Evolutionary conservation across 2,888 invertebrate species (phyloP).

Genomic region (Drosophila acutilabella): DNA sequence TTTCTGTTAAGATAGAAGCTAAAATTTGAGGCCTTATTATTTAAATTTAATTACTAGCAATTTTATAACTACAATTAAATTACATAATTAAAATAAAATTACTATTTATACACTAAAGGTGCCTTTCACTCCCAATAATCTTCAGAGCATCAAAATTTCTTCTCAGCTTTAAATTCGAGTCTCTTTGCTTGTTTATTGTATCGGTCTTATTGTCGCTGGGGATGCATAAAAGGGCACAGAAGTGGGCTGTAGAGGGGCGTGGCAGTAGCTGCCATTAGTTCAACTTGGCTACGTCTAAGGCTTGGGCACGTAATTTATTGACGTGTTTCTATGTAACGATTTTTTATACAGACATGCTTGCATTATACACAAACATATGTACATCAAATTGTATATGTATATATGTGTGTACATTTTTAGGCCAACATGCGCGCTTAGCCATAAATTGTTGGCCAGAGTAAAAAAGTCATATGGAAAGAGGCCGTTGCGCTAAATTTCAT

Average conservation of each 20-base stretch:
- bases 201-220: constrained; percentile 17
- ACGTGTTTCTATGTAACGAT: constrained; percentile 67
- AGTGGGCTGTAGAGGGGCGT: constrained; percentile 1
- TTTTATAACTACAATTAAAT: no score
- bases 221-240: neutral
- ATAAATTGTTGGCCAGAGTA: constrained; percentile 68
- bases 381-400: constrained; percentile 10
- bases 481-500: constrained; percentile 74
- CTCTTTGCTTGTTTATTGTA: constrained; percentile 8
- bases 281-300: constrained; percentile 62
- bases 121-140: neutral
- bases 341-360: constrained; percentile 38
- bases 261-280: constrained; percentile 60
- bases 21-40: neutral
- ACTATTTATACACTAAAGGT: no score
- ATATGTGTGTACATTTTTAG: constrained; percentile 54
- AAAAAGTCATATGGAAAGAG: constrained; percentile 41
- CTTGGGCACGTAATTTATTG: constrained; percentile 69
- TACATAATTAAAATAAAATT: no score
- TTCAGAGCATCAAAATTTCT: neutral
- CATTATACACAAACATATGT: constrained; percentile 5
- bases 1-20: neutral
- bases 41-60: no score
- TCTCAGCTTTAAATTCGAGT: constrained; percentile 1
- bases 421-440: constrained; percentile 74